Evolutionary conservation across 2,797 vertebrate genomes (phyloP), one percentile per base, ranked within the genome.

Genomic region (Sciurus carolinensis): DNA sequence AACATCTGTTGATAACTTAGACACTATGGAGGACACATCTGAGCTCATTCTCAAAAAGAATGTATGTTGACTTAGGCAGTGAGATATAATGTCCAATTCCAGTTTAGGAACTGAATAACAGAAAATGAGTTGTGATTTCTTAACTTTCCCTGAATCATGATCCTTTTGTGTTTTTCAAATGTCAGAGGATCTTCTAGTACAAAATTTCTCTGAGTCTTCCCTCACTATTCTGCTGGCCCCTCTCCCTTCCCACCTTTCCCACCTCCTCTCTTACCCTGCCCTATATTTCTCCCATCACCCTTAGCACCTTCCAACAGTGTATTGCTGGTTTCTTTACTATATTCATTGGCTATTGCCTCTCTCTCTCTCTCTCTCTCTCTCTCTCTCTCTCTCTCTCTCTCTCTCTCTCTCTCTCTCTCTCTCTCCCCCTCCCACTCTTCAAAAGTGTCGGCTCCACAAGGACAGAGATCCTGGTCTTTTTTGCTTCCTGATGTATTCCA

Each of bases 11-110:
- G 17, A 52, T 91, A 59, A 69, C 42, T 24, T 22, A 81, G 24
- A 12, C 28, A 24, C 2, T 24, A 3, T 62, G 73, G 20, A n/a
- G 20, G 52, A 54, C 22, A 54, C 12, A 20, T 47, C 28, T 11
- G 81, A 72, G 4, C 28, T 94, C 64, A 76, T 87, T 59, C 52
- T 94, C 26, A 89, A 83, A 76, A 39, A 95, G 59, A 57, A 79
- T 88, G 94, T 77, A n/a, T 59, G 18, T 80, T 92, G 72, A 91
- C 28, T 57, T 52, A 24, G 62, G 24, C 36, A 33, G 24, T 59
- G 72, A 91, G n/a, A 71, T 71, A 50, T 33, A 79, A 86, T 86
- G 57, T 85, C 26, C 44, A 64, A 93, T 71, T 86, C 89, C 66
- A 91, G 6, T 33, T 69, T 87, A 91, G 42, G 24, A 92, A 87